phyloP scores from a whole-genome alignment of 1,140 invertebrate genomes.

The Pseudomyrmex pallidus region DNA sequence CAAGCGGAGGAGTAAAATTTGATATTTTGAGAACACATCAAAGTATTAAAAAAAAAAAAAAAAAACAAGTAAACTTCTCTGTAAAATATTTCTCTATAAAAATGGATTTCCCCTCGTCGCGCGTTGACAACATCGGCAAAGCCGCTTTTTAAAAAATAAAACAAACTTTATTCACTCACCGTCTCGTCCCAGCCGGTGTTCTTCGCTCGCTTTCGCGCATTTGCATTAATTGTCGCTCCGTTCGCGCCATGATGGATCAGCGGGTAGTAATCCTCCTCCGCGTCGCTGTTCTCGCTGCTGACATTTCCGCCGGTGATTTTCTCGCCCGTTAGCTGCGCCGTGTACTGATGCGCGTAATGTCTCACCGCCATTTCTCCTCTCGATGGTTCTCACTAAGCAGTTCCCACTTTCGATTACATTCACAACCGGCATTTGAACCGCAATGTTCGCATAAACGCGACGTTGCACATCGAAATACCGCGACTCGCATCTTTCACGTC shows the following conservation, averaged over 20 bases:
- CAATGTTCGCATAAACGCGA: too few species aligned
- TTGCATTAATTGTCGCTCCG: background rate
- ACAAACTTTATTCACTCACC: slow-evolving; percentile 9
- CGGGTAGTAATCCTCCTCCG: slow-evolving; percentile 56
- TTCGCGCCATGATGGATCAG: slow-evolving; percentile 18
- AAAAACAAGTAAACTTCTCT: background rate
- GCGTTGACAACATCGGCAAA: too few species aligned
- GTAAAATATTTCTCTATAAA: too few species aligned
- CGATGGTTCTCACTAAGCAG: background rate
- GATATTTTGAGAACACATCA: background rate
- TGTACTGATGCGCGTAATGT: slow-evolving; percentile 54
- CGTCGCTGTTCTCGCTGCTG: slow-evolving; percentile 47
- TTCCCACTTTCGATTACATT: slow-evolving; percentile 36
- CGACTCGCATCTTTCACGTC: too few species aligned
- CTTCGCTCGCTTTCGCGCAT: background rate
- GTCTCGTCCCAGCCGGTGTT: background rate
- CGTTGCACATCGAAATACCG: too few species aligned
- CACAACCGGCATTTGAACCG: slow-evolving; percentile 1
- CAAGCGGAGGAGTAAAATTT: background rate
- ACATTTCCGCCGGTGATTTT: slow-evolving; percentile 44
- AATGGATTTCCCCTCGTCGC: too few species aligned
- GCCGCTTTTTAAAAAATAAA: too few species aligned
- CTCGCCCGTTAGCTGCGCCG: slow-evolving; percentile 40
- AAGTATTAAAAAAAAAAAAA: background rate
- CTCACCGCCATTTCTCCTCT: slow-evolving; percentile 48